Evolutionary conservation across 2,888 invertebrate species (phyloP).

Genomic region (Tribolium freemani): DNA sequence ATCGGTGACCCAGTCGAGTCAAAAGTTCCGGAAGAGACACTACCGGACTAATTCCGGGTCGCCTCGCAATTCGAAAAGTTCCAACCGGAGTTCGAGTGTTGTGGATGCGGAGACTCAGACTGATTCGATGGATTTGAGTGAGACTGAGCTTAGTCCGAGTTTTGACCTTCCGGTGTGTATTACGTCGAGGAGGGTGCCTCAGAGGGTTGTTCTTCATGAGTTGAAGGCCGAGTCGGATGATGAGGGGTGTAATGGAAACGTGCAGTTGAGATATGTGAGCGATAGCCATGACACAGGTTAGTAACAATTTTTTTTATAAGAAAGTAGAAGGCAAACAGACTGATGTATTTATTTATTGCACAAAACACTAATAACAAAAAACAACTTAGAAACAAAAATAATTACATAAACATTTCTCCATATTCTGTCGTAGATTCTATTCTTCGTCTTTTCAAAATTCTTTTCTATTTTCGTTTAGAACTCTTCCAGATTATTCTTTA

Average conservation of each 20-base stretch:
- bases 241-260: slow-evolving; percentile 63
- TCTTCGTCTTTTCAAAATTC: not conserved
- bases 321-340: no score
- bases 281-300: slow-evolving; percentile 61
- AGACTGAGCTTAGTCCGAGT: slow-evolving; percentile 73
- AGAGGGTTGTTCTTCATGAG: slow-evolving; percentile 65
- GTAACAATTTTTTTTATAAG: no score
- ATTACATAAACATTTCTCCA: no score
- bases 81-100: slow-evolving; percentile 63
- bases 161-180: slow-evolving; percentile 44
- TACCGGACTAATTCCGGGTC: slow-evolving; percentile 75
- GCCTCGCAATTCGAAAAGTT: slow-evolving; percentile 64
- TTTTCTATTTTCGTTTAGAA: not conserved
- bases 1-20: slow-evolving; percentile 65
- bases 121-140: slow-evolving; percentile 75
- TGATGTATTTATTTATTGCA: no score
- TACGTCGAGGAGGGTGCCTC: slow-evolving; percentile 56
- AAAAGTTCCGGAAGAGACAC: slow-evolving; percentile 71
- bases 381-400: no score
- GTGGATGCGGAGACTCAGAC: slow-evolving; percentile 79
- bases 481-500: not conserved
- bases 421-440: no score
- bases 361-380: no score
- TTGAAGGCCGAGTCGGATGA: slow-evolving; percentile 56
- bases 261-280: slow-evolving; percentile 65